Evolutionary conservation across 2,113 vertebrate genomes (phyloP), one percentile per base, ranked within the genome.

Genomic region (Melanerpes formicivorus): DNA sequence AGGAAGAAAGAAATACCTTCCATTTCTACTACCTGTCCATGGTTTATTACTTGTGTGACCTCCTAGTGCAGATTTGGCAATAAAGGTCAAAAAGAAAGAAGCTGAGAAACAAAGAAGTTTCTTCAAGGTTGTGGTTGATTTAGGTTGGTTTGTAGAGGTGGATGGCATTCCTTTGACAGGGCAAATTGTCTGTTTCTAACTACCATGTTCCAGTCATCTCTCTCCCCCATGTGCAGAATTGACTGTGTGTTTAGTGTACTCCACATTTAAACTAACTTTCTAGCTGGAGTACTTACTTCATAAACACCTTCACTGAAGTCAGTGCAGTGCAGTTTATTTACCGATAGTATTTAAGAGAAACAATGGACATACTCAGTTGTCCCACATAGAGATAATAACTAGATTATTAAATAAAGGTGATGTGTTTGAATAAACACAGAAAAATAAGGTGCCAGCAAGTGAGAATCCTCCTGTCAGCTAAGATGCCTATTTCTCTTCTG

Each of bases 1-100:
- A n/a, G 79, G 37, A 83, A 80, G 56, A 81, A 26, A 79, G 76
- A 46, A 50, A 23, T 29, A 7, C 67, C 77, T 71, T 79, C 48
- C 27, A 30, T 15, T 55, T 22, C 23, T 42, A 4, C 65, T 32
- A n/a, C 14, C 27, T 80, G 15, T 32, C 48, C 0, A 0, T 3
- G 8, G 23, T 18, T 84, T 80, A 60, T 59, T 9, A 10, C 79
- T 79, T 32, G 5, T 26, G 23, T 78, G 62, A 63, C 6, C 37
- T 78, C 27, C 34, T 32, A 3, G 8, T 5, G 4, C 29, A 77
- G 26, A 29, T 67, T 54, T 72, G 40, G 13, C 67, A 75, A 11
- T 60, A 26, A 6, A 52, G 17, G 6, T 34, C 77, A 60, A 79
- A 80, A 84, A 23, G 22, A 70, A 73, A 37, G 19, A 14, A 66